Conservation (phyloP, 1,140 invertebrate genomes). For the Helicoverpa zea region DNA sequence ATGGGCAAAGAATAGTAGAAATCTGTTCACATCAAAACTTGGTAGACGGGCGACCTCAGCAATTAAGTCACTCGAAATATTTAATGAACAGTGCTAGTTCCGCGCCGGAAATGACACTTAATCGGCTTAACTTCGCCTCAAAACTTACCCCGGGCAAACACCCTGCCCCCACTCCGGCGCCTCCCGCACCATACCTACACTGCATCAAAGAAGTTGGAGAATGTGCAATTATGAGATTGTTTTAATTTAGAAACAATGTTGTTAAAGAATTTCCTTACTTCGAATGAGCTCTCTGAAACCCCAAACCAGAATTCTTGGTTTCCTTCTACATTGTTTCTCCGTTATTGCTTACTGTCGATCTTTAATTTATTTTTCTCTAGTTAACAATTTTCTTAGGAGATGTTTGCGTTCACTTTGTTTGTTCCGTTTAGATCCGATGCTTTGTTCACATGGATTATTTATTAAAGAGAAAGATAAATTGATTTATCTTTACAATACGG, state of each 20-base stretch:
- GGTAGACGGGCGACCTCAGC: conserved; percentile 74
- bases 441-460: conserved; percentile 1
- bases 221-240: conserved; percentile 86
- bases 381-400: conserved; percentile 44
- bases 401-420: conserved; percentile 31
- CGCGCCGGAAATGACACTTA: conserved; percentile 85
- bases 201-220: conserved; percentile 84
- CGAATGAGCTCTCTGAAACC: conserved; percentile 77
- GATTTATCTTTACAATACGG: not conserved
- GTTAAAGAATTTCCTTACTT: conserved; percentile 82
- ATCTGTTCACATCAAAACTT: conserved; percentile 73
- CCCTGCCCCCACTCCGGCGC: conserved; percentile 49
- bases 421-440: not conserved
- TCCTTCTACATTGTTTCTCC: conserved; percentile 78
- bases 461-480: not conserved
- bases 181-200: conserved; percentile 61
- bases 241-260: conserved; percentile 87
- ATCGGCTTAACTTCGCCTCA: conserved; percentile 85
- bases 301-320: conserved; percentile 83
- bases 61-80: conserved; percentile 85
- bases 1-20: conserved; percentile 57
- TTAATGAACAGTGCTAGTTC: conserved; percentile 86
- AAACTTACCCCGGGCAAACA: conserved; percentile 76
- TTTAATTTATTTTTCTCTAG: conserved; percentile 64
- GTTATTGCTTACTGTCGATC: conserved; percentile 74